These are phyloP conservation scores for Pseudomyrmex sp. DNA, from an alignment of 1,140 invertebrate species.

Conservation along the genomic window DNA sequence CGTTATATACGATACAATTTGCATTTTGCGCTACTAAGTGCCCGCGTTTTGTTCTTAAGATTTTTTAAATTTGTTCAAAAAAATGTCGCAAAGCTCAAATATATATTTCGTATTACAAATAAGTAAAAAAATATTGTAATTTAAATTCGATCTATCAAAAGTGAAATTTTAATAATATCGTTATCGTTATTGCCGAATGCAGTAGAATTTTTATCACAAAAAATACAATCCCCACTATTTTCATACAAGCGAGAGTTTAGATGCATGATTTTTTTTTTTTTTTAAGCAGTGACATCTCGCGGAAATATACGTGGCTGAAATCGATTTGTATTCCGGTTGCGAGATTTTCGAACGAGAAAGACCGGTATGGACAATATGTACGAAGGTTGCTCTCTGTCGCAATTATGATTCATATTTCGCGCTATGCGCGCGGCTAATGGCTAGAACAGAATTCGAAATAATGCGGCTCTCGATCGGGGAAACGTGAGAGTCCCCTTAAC, in stretches of 20 bases:
- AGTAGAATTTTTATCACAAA: slow-evolving; percentile 26
- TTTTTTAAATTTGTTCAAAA: not conserved
- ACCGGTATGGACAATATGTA: not conserved
- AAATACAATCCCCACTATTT: slow-evolving; percentile 28
- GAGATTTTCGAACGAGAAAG: slow-evolving; percentile 2
- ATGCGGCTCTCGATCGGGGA: slow-evolving; percentile 7
- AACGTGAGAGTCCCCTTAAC: slow-evolving; percentile 16
- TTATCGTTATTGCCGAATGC: slow-evolving; percentile 9
- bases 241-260: slow-evolving; percentile 37
- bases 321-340: slow-evolving; percentile 32
- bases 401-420: slow-evolving; percentile 44
- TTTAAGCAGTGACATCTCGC: slow-evolving; percentile 38
- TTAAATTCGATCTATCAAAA: too few species aligned
- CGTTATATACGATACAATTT: not conserved
- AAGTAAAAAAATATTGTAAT: not conserved
- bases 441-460: slow-evolving; percentile 37
- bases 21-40: not conserved
- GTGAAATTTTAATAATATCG: slow-evolving; percentile 34
- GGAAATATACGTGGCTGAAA: slow-evolving; percentile 38
- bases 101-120: not conserved
- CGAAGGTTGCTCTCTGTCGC: slow-evolving; percentile 6
- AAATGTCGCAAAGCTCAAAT: not conserved
- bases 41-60: not conserved
- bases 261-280: slow-evolving; percentile 18
- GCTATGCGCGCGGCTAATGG: slow-evolving; percentile 18